Evolutionary conservation across 2,888 invertebrate genomes (phyloP).

Genomic region (Perizoma affinitatum): DNA sequence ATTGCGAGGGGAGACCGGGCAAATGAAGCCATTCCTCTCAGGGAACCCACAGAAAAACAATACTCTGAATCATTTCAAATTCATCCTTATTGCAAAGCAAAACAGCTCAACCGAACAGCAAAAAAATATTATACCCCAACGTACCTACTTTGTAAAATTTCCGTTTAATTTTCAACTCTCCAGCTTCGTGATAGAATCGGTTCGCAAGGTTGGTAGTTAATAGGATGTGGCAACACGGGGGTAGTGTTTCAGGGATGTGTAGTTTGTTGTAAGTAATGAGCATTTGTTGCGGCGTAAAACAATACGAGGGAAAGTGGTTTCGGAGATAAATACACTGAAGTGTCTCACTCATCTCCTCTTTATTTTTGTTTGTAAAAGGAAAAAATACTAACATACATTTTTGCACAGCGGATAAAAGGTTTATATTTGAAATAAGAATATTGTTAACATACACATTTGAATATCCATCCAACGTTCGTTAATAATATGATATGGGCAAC

Average conservation of each 20-base stretch:
- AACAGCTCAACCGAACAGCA: conserved; percentile 15
- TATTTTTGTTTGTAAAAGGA: too few species aligned
- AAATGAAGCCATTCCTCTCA: conserved; percentile 66
- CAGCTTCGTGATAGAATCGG: conserved; percentile 2
- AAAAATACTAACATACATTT: too few species aligned
- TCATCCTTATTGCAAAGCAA: conserved; percentile 23
- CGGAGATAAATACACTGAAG: conserved; percentile 9
- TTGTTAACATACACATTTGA: too few species aligned
- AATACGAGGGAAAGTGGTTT: conserved; percentile 30
- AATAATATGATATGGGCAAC: too few species aligned
- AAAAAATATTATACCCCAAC: conserved; percentile 4
- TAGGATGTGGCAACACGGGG: conserved; percentile 39
- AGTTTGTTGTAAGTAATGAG: conserved; percentile 65
- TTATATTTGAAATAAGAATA: too few species aligned
- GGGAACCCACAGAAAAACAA: conserved; percentile 26
- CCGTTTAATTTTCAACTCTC: conserved; percentile 9
- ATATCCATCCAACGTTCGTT: too few species aligned
- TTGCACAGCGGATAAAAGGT: too few species aligned
- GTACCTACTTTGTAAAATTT: not conserved
- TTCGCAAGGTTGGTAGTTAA: conserved; percentile 15
- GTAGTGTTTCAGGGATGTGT: conserved; percentile 56
- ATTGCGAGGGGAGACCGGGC: conserved; percentile 59
- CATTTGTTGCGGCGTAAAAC: conserved; percentile 48
- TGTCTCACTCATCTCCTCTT: not conserved
- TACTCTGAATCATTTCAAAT: conserved; percentile 11